phyloP scores from a whole-genome alignment of 64 coral and sea anemone species.

The Cladopsammia gracilis region DNA sequence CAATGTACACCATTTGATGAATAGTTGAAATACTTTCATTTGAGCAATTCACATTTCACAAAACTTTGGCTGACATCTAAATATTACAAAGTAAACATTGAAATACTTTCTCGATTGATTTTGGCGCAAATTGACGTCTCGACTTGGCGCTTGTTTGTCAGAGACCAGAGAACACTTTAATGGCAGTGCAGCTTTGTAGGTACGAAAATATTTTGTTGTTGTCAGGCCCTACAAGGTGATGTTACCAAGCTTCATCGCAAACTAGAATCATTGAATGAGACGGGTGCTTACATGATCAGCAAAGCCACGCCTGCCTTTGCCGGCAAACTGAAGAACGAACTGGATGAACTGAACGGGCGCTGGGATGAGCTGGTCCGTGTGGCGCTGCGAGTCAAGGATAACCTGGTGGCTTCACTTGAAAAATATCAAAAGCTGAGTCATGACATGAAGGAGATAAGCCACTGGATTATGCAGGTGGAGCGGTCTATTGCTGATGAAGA shows the following conservation, averaged over 20 bases:
- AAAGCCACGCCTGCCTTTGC: slow-evolving; percentile 81
- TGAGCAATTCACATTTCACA: too few species aligned
- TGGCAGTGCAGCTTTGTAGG: neutral
- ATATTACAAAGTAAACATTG: too few species aligned
- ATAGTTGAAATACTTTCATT: too few species aligned
- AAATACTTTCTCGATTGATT: too few species aligned
- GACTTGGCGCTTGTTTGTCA: too few species aligned
- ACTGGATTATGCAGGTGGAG: slow-evolving; percentile 95
- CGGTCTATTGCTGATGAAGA: slow-evolving; percentile 95
- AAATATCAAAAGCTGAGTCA: slow-evolving; percentile 89
- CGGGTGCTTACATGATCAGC: slow-evolving; percentile 91
- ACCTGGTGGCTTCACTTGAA: slow-evolving; percentile 82
- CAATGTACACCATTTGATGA: too few species aligned
- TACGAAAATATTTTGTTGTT: neutral
- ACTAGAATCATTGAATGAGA: slow-evolving; percentile 96
- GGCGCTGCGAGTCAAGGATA: slow-evolving; percentile 78
- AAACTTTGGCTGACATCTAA: too few species aligned
- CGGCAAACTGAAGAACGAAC: slow-evolving; percentile 70
- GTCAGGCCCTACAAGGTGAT: slow-evolving; percentile 88
- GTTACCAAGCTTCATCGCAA: slow-evolving; percentile 93
- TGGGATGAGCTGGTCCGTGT: slow-evolving; percentile 86
- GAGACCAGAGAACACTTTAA: too few species aligned
- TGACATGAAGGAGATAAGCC: slow-evolving; percentile 92
- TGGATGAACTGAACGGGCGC: slow-evolving; percentile 78
- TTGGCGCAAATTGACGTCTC: too few species aligned